Evolutionary conservation across 2,113 vertebrate genomes (phyloP).

Genomic region (Periophthalmus modestus): DNA sequence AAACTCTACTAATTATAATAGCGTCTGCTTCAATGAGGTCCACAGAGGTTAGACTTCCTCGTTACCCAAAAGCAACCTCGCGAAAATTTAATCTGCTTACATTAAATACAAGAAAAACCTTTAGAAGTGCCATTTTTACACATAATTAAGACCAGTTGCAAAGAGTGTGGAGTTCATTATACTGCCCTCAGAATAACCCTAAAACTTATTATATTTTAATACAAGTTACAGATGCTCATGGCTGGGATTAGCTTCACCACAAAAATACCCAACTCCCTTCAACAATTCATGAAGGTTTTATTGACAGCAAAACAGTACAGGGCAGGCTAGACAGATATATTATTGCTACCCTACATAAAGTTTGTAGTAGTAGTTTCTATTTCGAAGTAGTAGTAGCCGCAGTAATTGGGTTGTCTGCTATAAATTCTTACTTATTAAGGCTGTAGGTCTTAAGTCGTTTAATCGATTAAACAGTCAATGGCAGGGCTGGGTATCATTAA

Average conservation of each 20-base stretch:
- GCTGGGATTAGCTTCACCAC: constrained; percentile 26
- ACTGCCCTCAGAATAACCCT: constrained; percentile 23
- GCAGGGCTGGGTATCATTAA: no score
- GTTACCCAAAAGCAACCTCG: background rate
- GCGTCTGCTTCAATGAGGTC: constrained; percentile 6
- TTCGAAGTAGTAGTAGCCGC: background rate
- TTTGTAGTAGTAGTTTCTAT: background rate
- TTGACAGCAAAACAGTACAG: constrained; percentile 32
- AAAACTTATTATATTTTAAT: constrained; percentile 48
- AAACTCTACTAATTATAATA: constrained; percentile 7
- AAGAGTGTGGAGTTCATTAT: constrained; percentile 19
- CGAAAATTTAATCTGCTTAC: constrained; percentile 22
- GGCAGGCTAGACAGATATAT: background rate
- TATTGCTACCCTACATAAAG: background rate
- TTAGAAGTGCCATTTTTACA: constrained; percentile 31
- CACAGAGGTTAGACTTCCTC: constrained; percentile 4
- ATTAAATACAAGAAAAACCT: constrained; percentile 29
- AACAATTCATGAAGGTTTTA: constrained; percentile 12
- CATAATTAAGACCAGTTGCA: constrained; percentile 32
- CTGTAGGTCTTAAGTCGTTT: no score
- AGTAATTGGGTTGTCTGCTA: background rate
- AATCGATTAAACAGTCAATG: no score
- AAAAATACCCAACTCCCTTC: constrained; percentile 23
- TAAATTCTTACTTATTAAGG: no score
- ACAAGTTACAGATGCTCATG: constrained; percentile 31